These are phyloP conservation scores for Drosophila engyochracea DNA, from an alignment of 2,888 invertebrate species.

Conservation along the genomic window DNA sequence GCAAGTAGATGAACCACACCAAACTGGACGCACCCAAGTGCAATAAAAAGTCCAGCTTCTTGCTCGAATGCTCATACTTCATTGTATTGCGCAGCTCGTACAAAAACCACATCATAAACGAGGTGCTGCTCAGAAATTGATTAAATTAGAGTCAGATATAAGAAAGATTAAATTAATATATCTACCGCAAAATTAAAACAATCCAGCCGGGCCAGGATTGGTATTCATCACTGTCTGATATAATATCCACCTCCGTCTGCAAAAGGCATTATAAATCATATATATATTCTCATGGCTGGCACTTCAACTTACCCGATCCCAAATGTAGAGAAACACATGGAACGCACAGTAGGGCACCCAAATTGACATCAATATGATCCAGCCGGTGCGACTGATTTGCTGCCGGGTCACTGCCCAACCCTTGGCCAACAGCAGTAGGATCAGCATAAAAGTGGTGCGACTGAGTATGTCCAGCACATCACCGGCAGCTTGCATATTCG, in stretches of 20 bases:
- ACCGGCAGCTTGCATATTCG: slow-evolving; percentile 93
- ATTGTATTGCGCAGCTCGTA: slow-evolving; percentile 91
- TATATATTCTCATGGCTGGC: neutral
- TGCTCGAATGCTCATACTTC: slow-evolving; percentile 92
- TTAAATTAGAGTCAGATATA: neutral
- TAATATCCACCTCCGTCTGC: slow-evolving; percentile 97
- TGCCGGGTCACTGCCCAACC: slow-evolving; percentile 98
- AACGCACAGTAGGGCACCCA: slow-evolving; percentile 97
- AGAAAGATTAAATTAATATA: neutral
- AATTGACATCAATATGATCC: slow-evolving; percentile 87
- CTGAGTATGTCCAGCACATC: slow-evolving; percentile 97
- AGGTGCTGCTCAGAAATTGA: slow-evolving; percentile 86
- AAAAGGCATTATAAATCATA: slow-evolving; percentile 56
- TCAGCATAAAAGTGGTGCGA: slow-evolving; percentile 97
- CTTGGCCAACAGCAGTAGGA: slow-evolving; percentile 96
- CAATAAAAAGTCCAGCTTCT: slow-evolving; percentile 95
- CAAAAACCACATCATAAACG: slow-evolving; percentile 95
- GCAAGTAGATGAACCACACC: slow-evolving; percentile 99
- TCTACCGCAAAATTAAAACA: slow-evolving; percentile 90
- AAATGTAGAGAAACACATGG: slow-evolving; percentile 96
- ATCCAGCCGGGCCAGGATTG: slow-evolving; percentile 99
- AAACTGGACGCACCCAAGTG: slow-evolving; percentile 99
- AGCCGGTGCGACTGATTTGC: slow-evolving; percentile 94
- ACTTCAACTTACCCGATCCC: slow-evolving; percentile 93
- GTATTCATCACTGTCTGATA: slow-evolving; percentile 98